These are phyloP conservation scores for Clarias batrachus DNA, from an alignment of 2,113 vertebrate genomes.

Conservation along the genomic window DNA sequence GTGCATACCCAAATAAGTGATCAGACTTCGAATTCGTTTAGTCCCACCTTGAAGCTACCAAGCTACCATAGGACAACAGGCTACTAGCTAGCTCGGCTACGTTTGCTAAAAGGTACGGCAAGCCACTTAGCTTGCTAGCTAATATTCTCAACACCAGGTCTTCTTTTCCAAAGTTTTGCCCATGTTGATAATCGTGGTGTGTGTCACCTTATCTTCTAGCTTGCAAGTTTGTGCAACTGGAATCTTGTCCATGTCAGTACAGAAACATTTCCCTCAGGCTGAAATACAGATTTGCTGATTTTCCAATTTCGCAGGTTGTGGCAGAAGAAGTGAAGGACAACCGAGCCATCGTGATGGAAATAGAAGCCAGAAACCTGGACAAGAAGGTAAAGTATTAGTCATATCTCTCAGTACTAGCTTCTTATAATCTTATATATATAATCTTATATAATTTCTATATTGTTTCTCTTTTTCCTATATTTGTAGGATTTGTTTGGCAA, in stretches of 20 bases:
- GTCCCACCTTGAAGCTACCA: neutral
- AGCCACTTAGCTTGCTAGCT: neutral
- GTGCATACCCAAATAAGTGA: neutral
- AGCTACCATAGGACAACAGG: neutral
- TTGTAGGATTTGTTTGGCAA: slow-evolving; percentile 90
- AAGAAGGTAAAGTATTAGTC: slow-evolving; percentile 78
- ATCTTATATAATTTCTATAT: neutral
- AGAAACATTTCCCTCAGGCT: neutral
- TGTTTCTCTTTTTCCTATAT: slow-evolving; percentile 26
- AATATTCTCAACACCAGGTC: too few species aligned
- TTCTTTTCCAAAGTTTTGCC: neutral
- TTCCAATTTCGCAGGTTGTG: slow-evolving; percentile 70
- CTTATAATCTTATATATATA: too few species aligned
- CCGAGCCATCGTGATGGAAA: slow-evolving; percentile 78
- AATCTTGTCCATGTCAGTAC: neutral
- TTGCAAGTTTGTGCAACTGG: neutral
- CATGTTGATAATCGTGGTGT: neutral
- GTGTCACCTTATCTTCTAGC: neutral
- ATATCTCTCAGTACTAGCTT: neutral
- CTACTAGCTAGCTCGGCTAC: neutral
- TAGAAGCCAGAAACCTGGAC: slow-evolving; percentile 85
- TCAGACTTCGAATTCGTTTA: neutral
- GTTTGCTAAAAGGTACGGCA: neutral
- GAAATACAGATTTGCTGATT: neutral
- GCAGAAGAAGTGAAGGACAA: slow-evolving; percentile 89